These are phyloP conservation scores for Eupithecia dodoneata DNA, from an alignment of 2,888 invertebrate genomes.

Conservation along the genomic window DNA sequence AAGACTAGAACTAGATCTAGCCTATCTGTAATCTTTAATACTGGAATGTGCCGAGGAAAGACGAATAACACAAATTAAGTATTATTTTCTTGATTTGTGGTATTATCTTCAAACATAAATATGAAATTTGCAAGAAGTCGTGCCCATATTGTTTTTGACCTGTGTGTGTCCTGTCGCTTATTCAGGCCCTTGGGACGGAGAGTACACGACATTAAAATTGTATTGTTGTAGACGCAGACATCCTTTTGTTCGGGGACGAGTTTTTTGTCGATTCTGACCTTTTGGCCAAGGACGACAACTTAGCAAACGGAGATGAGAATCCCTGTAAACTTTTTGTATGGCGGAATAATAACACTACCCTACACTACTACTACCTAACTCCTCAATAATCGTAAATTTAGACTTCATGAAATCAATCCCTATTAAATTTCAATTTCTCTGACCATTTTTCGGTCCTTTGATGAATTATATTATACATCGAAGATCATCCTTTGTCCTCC, in stretches of 20 bases:
- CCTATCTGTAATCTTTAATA: neutral
- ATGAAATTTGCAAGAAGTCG: conserved; percentile 61
- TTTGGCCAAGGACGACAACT: conserved; percentile 50
- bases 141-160: conserved; percentile 61
- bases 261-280: conserved; percentile 51
- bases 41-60: neutral
- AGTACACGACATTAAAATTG: conserved; percentile 47
- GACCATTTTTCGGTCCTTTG: neutral
- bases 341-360: neutral
- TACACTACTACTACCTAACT: neutral
- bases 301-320: conserved; percentile 23
- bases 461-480: no score
- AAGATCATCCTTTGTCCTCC: neutral
- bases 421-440: neutral
- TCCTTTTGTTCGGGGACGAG: conserved; percentile 44
- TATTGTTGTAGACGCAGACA: conserved; percentile 36
- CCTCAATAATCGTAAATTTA: neutral
- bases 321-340: conserved; percentile 9
- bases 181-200: conserved; percentile 54
- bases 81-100: no score
- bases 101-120: conserved; percentile 37
- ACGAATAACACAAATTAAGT: neutral
- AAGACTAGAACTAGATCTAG: neutral
- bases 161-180: conserved; percentile 47
- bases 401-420: neutral